Evolutionary conservation across 2,888 invertebrate species (phyloP).

Genomic region (Drosophila helvetica): DNA sequence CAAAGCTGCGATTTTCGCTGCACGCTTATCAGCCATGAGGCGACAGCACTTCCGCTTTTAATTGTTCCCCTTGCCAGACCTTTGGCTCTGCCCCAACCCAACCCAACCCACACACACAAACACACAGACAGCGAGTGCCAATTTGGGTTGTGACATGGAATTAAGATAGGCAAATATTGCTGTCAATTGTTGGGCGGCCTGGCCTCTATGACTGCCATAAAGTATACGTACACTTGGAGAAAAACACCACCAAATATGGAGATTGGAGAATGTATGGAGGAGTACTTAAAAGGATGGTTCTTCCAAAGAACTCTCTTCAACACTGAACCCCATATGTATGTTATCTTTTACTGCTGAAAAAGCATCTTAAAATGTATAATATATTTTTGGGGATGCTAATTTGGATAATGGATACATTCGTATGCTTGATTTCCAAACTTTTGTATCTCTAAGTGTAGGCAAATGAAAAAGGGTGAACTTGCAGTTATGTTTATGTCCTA

Average conservation of each 20-base stretch:
- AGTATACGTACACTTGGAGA: slow-evolving; percentile 39
- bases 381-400: too few relatives aligned
- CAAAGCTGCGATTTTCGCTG: slow-evolving; percentile 36
- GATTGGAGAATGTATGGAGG: too few relatives aligned
- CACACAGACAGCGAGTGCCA: slow-evolving; percentile 58
- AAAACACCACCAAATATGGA: not conserved
- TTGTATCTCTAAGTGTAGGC: not conserved
- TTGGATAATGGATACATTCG: too few relatives aligned
- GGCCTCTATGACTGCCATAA: slow-evolving; percentile 65
- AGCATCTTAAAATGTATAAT: too few relatives aligned
- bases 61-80: slow-evolving; percentile 66
- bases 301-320: too few relatives aligned
- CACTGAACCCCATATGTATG: too few relatives aligned
- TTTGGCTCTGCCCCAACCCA: slow-evolving; percentile 60
- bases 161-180: slow-evolving; percentile 69
- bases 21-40: slow-evolving; percentile 36
- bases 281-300: too few relatives aligned
- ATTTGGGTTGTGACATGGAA: slow-evolving; percentile 72
- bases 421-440: not conserved
- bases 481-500: slow-evolving; percentile 29
- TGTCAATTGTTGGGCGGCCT: slow-evolving; percentile 60
- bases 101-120: slow-evolving; percentile 13
- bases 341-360: too few relatives aligned
- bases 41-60: slow-evolving; percentile 51
- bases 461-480: slow-evolving; percentile 36